A percentile compares a stretch with the other conserved stretches of the same genome.
Evolutionary conservation across 2,888 invertebrate species (phyloP).

Genomic region (Colostygia pectinataria): DNA sequence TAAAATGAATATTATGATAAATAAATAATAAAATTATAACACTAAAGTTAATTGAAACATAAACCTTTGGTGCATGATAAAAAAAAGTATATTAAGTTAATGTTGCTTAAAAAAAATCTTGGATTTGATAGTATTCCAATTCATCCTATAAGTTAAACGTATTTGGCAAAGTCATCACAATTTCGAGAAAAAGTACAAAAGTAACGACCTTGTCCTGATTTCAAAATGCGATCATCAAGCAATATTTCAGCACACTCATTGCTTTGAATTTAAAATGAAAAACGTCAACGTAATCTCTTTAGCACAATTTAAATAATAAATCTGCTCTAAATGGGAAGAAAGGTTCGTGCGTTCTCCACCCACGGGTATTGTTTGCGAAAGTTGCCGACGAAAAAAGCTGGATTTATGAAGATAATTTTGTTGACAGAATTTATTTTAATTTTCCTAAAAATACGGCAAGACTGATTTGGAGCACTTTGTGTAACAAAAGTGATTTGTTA

Average conservation of each 20-base stretch:
- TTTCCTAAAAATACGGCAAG: background rate
- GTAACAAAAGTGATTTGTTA: too few species aligned
- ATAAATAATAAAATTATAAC: too few species aligned
- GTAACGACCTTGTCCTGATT: slow-evolving; percentile 17
- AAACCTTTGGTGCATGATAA: too few species aligned
- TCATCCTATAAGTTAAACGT: background rate
- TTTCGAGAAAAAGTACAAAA: slow-evolving; percentile 10
- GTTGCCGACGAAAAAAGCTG: slow-evolving; percentile 8
- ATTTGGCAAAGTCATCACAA: slow-evolving; percentile 1
- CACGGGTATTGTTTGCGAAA: slow-evolving; percentile 16
- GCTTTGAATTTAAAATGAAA: slow-evolving; percentile 21
- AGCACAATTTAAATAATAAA: slow-evolving; percentile 27
- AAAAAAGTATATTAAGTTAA: too few species aligned
- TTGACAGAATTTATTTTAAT: slow-evolving; percentile 5
- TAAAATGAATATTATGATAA: too few species aligned
- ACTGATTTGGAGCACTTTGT: too few species aligned
- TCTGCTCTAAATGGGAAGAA: slow-evolving; percentile 21
- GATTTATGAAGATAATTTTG: slow-evolving; percentile 16
- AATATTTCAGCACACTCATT: slow-evolving; percentile 19
- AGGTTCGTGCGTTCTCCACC: slow-evolving; percentile 9
- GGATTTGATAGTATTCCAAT: too few species aligned
- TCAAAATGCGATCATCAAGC: slow-evolving; percentile 8
- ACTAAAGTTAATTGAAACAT: too few species aligned
- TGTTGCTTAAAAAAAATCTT: too few species aligned
- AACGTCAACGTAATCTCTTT: slow-evolving; percentile 25